Conservation (phyloP, 1,140 invertebrate genomes). For the Pseudomyrmex concolor region DNA sequence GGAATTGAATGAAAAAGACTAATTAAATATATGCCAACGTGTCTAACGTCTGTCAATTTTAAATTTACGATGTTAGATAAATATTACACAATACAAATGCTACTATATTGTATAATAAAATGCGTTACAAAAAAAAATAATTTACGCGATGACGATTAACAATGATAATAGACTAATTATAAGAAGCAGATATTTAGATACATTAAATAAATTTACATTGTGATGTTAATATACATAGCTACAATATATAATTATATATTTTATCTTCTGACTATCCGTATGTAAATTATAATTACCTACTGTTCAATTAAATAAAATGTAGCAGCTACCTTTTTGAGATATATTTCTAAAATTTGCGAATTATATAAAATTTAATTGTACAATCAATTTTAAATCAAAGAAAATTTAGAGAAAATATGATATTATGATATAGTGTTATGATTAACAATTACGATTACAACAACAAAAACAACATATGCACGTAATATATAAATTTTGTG, state of each 20-base stretch:
- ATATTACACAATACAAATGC: not conserved
- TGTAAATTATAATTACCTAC: not conserved
- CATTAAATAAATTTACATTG: not conserved
- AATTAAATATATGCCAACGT: not conserved
- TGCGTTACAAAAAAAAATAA: too few species aligned
- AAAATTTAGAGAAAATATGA: conserved; percentile 9
- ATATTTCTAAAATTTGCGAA: conserved; percentile 40
- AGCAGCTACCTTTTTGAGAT: conserved; percentile 35
- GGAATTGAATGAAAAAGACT: conserved; percentile 81
- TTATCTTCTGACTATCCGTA: not conserved
- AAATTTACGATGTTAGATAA: conserved; percentile 1
- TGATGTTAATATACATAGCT: not conserved
- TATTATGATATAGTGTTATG: not conserved
- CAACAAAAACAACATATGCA: too few species aligned
- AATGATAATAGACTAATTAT: too few species aligned
- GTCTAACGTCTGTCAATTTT: not conserved
- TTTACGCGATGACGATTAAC: too few species aligned
- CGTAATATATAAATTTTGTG: too few species aligned
- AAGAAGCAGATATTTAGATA: not conserved
- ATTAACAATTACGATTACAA: not conserved
- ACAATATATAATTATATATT: not conserved
- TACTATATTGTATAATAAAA: too few species aligned
- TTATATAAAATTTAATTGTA: conserved; percentile 11
- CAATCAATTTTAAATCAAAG: conserved; percentile 23
- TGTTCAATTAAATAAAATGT: conserved; percentile 29